Conservation (phyloP, 1,140 invertebrate genomes). For the Lepidostoma basale region DNA sequence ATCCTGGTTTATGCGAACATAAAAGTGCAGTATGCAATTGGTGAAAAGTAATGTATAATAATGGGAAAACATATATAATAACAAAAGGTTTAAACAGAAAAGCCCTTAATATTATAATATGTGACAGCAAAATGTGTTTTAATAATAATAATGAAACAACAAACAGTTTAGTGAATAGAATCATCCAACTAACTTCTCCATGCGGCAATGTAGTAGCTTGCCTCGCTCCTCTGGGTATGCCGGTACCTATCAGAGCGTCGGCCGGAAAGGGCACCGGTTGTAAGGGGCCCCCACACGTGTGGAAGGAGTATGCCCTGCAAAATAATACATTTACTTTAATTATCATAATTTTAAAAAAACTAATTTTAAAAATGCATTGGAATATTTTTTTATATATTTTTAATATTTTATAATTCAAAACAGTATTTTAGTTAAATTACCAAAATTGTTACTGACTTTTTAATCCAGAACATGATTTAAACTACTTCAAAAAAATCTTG, state of each 20-base stretch:
- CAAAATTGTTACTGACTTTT: too few species aligned
- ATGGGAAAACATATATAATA: too few species aligned
- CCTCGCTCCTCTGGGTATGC: slow-evolving; percentile 89
- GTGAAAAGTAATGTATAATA: too few species aligned
- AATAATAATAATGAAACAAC: too few species aligned
- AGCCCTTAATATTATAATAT: neutral
- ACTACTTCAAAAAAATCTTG: too few species aligned
- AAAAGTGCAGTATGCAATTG: too few species aligned
- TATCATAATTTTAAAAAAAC: neutral
- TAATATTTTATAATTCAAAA: neutral
- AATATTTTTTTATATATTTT: neutral
- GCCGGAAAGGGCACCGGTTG: slow-evolving; percentile 95
- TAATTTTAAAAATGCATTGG: slow-evolving; percentile 29
- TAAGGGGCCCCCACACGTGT: slow-evolving; percentile 86
- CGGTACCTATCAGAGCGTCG: slow-evolving; percentile 89
- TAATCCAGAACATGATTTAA: too few species aligned
- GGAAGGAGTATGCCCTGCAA: slow-evolving; percentile 90
- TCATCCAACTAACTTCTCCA: slow-evolving; percentile 75
- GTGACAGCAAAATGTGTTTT: neutral
- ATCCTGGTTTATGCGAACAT: too few species aligned
- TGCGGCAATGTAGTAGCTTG: slow-evolving; percentile 91
- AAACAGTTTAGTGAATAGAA: neutral
- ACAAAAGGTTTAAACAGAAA: too few species aligned
- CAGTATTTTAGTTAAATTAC: neutral
- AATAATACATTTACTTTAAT: neutral